A percentile compares a stretch with the other conserved stretches of the same genome.
phyloP scores from a whole-genome alignment of 1,140 invertebrate genomes.

The Drosophila lini region DNA sequence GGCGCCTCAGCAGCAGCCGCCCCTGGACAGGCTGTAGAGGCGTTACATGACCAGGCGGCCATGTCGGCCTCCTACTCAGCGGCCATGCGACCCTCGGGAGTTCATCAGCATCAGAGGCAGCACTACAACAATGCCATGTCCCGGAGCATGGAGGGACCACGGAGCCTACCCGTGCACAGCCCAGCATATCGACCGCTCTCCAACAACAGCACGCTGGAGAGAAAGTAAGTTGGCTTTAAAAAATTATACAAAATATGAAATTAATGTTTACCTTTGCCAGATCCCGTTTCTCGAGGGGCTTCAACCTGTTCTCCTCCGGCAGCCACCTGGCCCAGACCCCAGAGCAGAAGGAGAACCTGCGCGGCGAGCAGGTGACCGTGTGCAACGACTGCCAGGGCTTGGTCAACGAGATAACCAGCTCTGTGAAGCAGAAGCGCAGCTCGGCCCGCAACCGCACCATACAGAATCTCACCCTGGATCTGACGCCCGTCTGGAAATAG shows the following conservation, averaged over 20 bases:
- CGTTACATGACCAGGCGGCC: constrained; percentile 71
- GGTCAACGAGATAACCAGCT: constrained; percentile 96
- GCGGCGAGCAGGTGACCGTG: constrained; percentile 93
- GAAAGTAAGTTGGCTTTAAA: constrained; percentile 83
- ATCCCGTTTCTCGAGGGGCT: constrained; percentile 85
- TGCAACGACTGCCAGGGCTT: constrained; percentile 97
- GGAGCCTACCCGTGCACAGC: constrained; percentile 85
- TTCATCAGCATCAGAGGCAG: constrained; percentile 66
- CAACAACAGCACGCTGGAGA: constrained; percentile 85
- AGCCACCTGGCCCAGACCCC: constrained; percentile 82
- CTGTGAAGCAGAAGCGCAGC: constrained; percentile 90
- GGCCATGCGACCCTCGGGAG: constrained; percentile 65
- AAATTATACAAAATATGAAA: too few species aligned
- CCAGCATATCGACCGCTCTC: constrained; percentile 81
- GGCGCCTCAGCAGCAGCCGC: constrained; percentile 57
- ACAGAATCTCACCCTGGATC: constrained; percentile 91
- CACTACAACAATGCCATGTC: constrained; percentile 84
- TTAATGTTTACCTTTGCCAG: constrained; percentile 28
- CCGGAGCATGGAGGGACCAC: constrained; percentile 86
- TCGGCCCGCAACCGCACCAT: constrained; percentile 92
- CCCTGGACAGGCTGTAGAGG: constrained; percentile 75
- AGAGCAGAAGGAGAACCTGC: constrained; percentile 87
- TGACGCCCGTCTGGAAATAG: constrained; percentile 90
- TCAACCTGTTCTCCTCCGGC: constrained; percentile 84
- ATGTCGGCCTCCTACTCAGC: constrained; percentile 75